Percentiles rank a stretch among this genome's conserved stretches.
Evolutionary conservation across 2,113 vertebrate genomes (phyloP).

Genomic region (Ploceus nigricollis): DNA sequence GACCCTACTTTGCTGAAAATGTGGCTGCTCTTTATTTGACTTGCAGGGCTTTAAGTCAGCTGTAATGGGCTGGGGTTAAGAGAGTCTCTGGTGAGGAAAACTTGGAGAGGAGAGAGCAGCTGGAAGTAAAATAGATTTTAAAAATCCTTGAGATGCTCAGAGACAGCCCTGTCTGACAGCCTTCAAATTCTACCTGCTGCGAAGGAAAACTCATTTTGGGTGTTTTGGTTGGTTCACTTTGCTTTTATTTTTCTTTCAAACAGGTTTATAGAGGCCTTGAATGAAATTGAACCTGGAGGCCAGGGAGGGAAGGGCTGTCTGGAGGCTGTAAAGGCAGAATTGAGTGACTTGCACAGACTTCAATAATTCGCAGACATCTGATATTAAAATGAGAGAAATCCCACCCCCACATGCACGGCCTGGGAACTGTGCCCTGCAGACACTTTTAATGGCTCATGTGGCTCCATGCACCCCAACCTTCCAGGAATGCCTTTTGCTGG

Average conservation of each 20-base stretch:
- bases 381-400: conserved; percentile 53
- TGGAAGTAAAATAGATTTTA: neutral
- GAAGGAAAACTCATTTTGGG: neutral
- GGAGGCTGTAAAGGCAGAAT: neutral
- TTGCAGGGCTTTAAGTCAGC: neutral
- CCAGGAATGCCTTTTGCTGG: neutral
- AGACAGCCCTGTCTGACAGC: neutral
- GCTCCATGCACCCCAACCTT: neutral
- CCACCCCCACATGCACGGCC: neutral
- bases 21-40: conserved; percentile 13
- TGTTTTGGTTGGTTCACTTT: neutral
- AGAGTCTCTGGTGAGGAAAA: neutral
- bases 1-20: neutral
- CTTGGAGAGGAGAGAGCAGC: neutral
- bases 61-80: neutral
- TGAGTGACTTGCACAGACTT: conserved; percentile 10
- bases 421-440: conserved; percentile 36
- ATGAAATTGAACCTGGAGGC: neutral
- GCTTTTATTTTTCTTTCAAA: neutral
- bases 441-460: neutral
- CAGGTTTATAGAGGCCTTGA: neutral
- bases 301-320: neutral
- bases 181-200: neutral
- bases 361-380: conserved; percentile 53
- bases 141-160: neutral